Percentiles rank a stretch among this genome's conserved stretches.
phyloP scores from a whole-genome alignment of 2,888 invertebrate genomes.

The Drosophila planitibia region DNA sequence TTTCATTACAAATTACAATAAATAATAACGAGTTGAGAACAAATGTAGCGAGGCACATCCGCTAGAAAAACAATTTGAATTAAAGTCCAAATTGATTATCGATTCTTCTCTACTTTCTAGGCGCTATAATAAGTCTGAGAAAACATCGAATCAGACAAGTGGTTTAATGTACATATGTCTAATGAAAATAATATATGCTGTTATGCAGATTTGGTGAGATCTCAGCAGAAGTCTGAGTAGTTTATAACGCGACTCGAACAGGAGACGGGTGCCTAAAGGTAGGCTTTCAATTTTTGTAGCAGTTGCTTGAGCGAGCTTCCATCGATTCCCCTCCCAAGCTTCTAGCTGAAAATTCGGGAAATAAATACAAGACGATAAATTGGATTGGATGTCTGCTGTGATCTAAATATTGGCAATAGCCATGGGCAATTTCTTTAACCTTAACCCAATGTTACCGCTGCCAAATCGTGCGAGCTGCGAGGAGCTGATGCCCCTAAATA shows the following conservation, averaged over 20 bases:
- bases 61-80: neutral
- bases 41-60: neutral
- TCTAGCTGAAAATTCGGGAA: slow-evolving; percentile 27
- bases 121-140: neutral
- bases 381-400: neutral
- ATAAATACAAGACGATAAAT: neutral
- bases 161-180: neutral
- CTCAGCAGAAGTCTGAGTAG: neutral
- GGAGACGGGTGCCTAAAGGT: slow-evolving; percentile 2
- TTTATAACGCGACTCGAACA: neutral
- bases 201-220: neutral
- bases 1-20: neutral
- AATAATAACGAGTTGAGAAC: neutral
- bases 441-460: slow-evolving; percentile 22
- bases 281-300: neutral
- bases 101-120: neutral
- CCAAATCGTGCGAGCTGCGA: slow-evolving; percentile 37
- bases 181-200: neutral
- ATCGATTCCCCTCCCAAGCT: slow-evolving; percentile 2
- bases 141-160: neutral
- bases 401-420: neutral
- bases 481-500: slow-evolving; percentile 20
- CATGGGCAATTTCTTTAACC: slow-evolving; percentile 23
- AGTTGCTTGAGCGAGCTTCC: slow-evolving; percentile 19
- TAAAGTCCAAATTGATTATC: neutral